Percentiles rank a stretch among this genome's conserved stretches.
phyloP scores from a whole-genome alignment of 2,797 vertebrate species.

The Varecia variegata region DNA sequence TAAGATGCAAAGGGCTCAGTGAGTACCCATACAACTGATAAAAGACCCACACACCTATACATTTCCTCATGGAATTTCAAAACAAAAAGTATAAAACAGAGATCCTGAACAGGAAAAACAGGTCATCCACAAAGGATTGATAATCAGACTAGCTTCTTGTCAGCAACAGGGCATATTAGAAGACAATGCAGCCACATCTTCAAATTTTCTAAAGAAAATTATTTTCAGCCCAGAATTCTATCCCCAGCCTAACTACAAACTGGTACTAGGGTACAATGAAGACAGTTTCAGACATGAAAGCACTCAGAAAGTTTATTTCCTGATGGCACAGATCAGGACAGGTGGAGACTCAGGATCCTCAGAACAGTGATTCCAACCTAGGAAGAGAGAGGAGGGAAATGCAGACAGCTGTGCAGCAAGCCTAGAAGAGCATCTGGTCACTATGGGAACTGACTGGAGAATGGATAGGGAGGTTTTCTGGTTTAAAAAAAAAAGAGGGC shows the following conservation, averaged over 20 bases:
- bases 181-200: background rate
- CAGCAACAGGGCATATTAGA: background rate
- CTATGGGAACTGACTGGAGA: background rate
- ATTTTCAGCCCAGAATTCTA: conserved; percentile 25
- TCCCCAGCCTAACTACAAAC: background rate
- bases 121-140: background rate
- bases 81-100: background rate
- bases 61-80: conserved; percentile 3
- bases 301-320: conserved; percentile 42
- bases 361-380: background rate
- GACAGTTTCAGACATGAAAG: conserved; percentile 17
- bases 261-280: background rate
- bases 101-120: background rate
- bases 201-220: conserved; percentile 45
- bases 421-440: background rate
- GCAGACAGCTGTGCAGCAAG: background rate
- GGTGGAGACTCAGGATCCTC: background rate
- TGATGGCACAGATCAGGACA: background rate
- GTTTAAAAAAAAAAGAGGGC: background rate
- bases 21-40: background rate
- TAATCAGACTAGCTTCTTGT: conserved; percentile 5
- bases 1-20: background rate
- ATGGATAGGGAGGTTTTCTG: background rate
- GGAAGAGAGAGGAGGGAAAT: background rate
- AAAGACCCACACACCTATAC: background rate